Percentiles rank a stretch among this genome's conserved stretches.
Evolutionary conservation across 2,113 vertebrate species (phyloP).

Genomic region (Lamprologus sp.): DNA sequence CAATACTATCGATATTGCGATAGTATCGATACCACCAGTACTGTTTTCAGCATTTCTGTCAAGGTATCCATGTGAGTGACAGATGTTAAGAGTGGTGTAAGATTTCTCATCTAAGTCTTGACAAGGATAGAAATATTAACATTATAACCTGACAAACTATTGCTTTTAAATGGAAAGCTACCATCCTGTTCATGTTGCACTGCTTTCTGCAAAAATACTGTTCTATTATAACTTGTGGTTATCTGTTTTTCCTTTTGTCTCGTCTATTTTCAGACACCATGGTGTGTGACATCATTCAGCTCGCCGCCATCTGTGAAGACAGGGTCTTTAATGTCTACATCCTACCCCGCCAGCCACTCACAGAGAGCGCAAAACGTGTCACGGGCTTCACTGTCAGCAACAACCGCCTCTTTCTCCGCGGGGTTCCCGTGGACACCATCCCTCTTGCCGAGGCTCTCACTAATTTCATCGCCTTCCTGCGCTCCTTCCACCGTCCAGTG

Average conservation of each 20-base stretch:
- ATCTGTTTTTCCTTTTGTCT: neutral
- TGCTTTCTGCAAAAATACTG: neutral
- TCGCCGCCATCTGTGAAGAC: conserved; percentile 46
- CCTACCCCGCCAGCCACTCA: conserved; percentile 28
- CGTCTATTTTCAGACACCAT: conserved; percentile 9
- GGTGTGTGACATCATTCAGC: conserved; percentile 59
- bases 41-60: neutral
- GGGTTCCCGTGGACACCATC: neutral
- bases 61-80: neutral
- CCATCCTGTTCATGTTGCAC: neutral
- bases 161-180: neutral
- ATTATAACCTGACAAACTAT: neutral
- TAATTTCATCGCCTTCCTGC: conserved; percentile 54
- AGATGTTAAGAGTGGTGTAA: neutral
- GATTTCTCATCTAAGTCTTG: neutral
- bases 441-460: conserved; percentile 9
- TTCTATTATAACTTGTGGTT: neutral
- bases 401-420: neutral
- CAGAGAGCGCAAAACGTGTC: neutral
- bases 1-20: neutral
- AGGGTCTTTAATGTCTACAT: conserved; percentile 43
- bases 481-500: conserved; percentile 36
- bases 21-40: neutral
- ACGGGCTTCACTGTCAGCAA: conserved; percentile 33
- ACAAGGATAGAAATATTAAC: neutral